phyloP scores from a whole-genome alignment of 2,113 vertebrate species.

The Perccottus glenii region DNA sequence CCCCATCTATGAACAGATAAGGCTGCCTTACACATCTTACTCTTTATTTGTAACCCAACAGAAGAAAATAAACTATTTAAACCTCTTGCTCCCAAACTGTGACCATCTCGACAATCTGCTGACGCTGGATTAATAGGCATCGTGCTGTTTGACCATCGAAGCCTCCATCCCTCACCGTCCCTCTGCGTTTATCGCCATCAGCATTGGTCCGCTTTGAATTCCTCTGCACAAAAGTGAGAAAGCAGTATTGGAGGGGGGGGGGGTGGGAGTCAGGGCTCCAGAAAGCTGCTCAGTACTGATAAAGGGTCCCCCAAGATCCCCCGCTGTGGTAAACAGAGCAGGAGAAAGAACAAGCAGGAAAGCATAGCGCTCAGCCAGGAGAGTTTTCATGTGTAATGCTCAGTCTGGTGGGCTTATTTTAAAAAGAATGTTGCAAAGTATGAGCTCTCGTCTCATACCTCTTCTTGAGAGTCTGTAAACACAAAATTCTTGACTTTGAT shows the following conservation, averaged over 20 bases:
- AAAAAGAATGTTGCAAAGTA: conserved; percentile 42
- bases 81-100: background rate
- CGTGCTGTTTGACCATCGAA: conserved; percentile 36
- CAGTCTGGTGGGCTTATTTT: conserved; percentile 54
- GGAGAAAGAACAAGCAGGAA: conserved; percentile 42
- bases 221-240: conserved; percentile 68
- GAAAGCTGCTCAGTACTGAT: conserved; percentile 72
- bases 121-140: conserved; percentile 56
- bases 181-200: conserved; percentile 60
- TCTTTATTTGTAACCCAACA: conserved; percentile 14
- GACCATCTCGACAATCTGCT: conserved; percentile 34
- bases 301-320: conserved; percentile 69
- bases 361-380: conserved; percentile 28
- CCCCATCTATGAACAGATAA: conserved; percentile 28
- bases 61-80: conserved; percentile 11
- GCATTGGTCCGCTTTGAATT: conserved; percentile 59
- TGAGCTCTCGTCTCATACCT: conserved; percentile 14
- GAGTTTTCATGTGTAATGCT: conserved; percentile 63
- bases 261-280: conserved; percentile 33
- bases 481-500: conserved; percentile 63
- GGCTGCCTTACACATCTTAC: background rate
- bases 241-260: conserved; percentile 51
- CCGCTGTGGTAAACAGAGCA: conserved; percentile 59
- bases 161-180: conserved; percentile 49
- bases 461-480: conserved; percentile 50